Base-by-base conservation (phyloP, 2,888 invertebrate species). In the Crioceris asparagi region DNA sequence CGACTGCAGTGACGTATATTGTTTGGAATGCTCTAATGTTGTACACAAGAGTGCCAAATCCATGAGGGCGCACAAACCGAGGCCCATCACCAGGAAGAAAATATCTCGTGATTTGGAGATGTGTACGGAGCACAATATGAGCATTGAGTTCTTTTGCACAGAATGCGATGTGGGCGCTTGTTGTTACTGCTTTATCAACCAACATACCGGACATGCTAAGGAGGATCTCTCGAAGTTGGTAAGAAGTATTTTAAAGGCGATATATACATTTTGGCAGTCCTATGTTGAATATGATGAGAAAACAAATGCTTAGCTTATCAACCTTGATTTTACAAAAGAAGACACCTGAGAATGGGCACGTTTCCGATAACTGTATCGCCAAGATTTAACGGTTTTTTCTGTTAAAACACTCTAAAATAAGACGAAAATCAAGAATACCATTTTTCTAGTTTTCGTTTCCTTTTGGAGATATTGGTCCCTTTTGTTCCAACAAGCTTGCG, bases 121-220 rank as follows among this genome's bases (percentile, higher is more conserved):
- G 19, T 57, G 56, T 42, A 12, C 26, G 0, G 46, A 47, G 19
- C 68, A 68, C 48, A 29, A 47, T 2, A 48, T 56, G 36, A 36
- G 48, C 2, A 17, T 60, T 15, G 65, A 64, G 12, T 64, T 66
- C 47, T 58, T 54, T 39, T 72, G 71, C 42, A 51, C 48, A 3
- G 49, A 55, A 8, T 71, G 71, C 46, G 40, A 59, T n/a, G 32
- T 43, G 16, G 44, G 52, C 2, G 47, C 54, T 2, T 72, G 71
- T 39, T 59, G 64, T n/a, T 60, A 64, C 32, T 71, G 70, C 41
- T 53, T 61, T 35, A 23, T 69, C 4, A 43, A 51, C 1, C 44
- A 42, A 1, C 70, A 71, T 47, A 49, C 47, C 2, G 54, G 52
- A 1, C 70, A 70, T 45, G 41, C 44, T 1, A 49, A 54, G 25